phyloP scores from a whole-genome alignment of 2,888 invertebrate genomes.

The Thereva unica region DNA sequence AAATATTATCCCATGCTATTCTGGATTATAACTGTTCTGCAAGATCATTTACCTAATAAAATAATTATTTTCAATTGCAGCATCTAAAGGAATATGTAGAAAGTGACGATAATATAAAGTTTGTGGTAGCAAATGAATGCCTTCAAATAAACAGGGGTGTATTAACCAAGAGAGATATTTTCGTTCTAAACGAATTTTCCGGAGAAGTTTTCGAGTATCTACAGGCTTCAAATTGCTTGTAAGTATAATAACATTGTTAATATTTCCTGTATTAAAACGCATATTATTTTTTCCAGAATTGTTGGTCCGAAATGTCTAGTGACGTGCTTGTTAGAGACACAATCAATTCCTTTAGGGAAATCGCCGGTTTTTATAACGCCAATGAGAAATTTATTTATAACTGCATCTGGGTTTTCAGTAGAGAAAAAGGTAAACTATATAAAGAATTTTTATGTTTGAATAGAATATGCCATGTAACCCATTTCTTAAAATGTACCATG shows the following conservation, averaged over 20 bases:
- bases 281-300: slow-evolving; percentile 63
- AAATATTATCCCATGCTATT: no score
- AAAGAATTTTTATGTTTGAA: no score
- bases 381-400: slow-evolving; percentile 73
- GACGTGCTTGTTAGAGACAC: slow-evolving; percentile 71
- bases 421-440: slow-evolving; percentile 56
- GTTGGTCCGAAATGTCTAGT: slow-evolving; percentile 82
- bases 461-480: no score
- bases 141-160: slow-evolving; percentile 62
- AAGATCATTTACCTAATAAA: no score
- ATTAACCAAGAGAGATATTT: slow-evolving; percentile 69
- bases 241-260: slow-evolving; percentile 53
- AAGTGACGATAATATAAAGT: slow-evolving; percentile 56
- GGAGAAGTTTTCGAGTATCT: slow-evolving; percentile 72
- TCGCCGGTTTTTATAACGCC: slow-evolving; percentile 81
- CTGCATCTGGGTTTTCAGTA: slow-evolving; percentile 66
- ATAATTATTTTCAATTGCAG: not conserved
- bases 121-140: slow-evolving; percentile 69
- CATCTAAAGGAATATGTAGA: slow-evolving; percentile 50
- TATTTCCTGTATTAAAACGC: slow-evolving; percentile 10
- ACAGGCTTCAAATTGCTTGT: slow-evolving; percentile 69
- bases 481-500: no score
- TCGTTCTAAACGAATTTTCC: slow-evolving; percentile 77
- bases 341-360: slow-evolving; percentile 73
- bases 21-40: no score